phyloP scores from a whole-genome alignment of 2,888 invertebrate species.

The Caenorhabditis imperialis region DNA sequence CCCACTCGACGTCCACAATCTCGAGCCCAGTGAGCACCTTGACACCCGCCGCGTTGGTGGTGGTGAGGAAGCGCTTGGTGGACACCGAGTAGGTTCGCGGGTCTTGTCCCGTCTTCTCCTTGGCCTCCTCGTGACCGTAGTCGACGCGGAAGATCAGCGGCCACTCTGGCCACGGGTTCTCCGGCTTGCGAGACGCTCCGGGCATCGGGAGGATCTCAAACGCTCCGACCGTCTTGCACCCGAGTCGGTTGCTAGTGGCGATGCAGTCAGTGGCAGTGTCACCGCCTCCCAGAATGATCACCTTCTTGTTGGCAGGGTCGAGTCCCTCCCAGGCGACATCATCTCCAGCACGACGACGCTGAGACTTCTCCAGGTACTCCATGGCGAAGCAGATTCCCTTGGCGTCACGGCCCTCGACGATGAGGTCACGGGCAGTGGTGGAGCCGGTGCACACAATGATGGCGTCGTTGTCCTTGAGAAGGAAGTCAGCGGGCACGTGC shows the following conservation, averaged over 20 bases:
- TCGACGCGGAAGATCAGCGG: conserved; percentile 95
- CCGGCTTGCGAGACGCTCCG: conserved; percentile 85
- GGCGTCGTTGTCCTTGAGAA: conserved; percentile 85
- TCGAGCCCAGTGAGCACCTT: conserved; percentile 86
- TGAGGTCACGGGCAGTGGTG: conserved; percentile 92
- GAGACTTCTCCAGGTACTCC: conserved; percentile 96
- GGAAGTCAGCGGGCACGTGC: conserved; percentile 85
- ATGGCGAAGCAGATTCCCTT: conserved; percentile 97
- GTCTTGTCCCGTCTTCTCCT: conserved; percentile 86
- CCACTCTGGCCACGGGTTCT: conserved; percentile 99
- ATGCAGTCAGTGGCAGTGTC: conserved; percentile 98
- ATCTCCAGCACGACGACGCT: conserved; percentile 86
- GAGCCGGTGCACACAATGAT: conserved; percentile 92
- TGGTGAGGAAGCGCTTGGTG: conserved; percentile 83
- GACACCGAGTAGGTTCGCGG: conserved; percentile 93
- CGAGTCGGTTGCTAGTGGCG: conserved; percentile 92
- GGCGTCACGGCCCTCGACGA: conserved; percentile 84
- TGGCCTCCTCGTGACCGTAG: conserved; percentile 98
- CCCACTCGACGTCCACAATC: conserved; percentile 85
- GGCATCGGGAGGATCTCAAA: conserved; percentile 98
- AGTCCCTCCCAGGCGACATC: conserved; percentile 81
- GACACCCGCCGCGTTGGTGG: conserved; percentile 68
- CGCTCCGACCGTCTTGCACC: conserved; percentile 91
- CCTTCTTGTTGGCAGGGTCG: conserved; percentile 92
- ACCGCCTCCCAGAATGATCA: conserved; percentile 90